phyloP scores from a whole-genome alignment of 2,797 vertebrate genomes.

The Amphiprion clarkii region DNA sequence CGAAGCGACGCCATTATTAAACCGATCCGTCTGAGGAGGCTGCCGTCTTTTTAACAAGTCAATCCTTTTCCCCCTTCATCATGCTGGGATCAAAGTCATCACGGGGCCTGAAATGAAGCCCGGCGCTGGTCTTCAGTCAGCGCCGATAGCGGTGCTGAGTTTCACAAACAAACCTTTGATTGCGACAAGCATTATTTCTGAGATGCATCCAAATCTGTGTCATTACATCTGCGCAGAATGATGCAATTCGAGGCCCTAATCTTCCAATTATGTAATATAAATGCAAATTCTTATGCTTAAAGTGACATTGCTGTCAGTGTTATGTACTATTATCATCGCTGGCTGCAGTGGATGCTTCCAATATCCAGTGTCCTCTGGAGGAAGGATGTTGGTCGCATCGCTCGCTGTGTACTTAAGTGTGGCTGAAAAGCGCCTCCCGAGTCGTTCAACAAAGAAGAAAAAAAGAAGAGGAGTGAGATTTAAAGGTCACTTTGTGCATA shows the following conservation, averaged over 20 bases:
- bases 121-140: conserved; percentile 31
- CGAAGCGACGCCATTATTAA: conserved; percentile 57
- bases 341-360: conserved; percentile 46
- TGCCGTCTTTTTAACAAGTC: conserved; percentile 44
- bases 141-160: conserved; percentile 19
- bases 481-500: conserved; percentile 76
- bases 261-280: conserved; percentile 69
- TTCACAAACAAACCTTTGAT: conserved; percentile 58
- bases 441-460: conserved; percentile 47
- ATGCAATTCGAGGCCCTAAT: conserved; percentile 53
- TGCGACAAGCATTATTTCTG: conserved; percentile 48
- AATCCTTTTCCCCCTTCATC: conserved; percentile 24
- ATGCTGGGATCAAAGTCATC: conserved; percentile 35
- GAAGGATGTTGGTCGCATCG: conserved; percentile 45
- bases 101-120: conserved; percentile 28
- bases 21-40: conserved; percentile 52
- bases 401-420: conserved; percentile 36
- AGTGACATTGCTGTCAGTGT: conserved; percentile 57
- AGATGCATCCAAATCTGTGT: conserved; percentile 52
- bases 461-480: conserved; percentile 40
- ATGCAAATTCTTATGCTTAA: conserved; percentile 67
- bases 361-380: conserved; percentile 56
- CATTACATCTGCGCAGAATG: conserved; percentile 47
- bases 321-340: conserved; percentile 52
- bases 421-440: conserved; percentile 55